phyloP scores from a whole-genome alignment of 2,797 vertebrate genomes.

The Scomberomorus guttatus region DNA sequence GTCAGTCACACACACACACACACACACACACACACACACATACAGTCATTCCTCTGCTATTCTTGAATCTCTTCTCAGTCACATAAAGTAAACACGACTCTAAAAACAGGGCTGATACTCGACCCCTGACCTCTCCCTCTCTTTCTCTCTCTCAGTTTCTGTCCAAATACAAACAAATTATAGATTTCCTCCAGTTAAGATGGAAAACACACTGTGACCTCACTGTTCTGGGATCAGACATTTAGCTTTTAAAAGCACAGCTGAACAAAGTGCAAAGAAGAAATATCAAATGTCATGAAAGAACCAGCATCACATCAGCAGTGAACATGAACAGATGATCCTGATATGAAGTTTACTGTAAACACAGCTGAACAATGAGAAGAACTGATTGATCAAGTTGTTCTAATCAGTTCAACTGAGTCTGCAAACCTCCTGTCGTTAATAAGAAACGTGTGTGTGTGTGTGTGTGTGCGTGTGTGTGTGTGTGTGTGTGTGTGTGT shows the following conservation, averaged over 20 bases:
- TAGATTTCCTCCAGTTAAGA: background rate
- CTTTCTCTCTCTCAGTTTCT: background rate
- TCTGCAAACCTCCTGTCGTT: too few relatives aligned
- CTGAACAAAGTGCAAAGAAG: too few relatives aligned
- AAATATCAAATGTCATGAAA: too few relatives aligned
- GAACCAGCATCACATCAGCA: too few relatives aligned
- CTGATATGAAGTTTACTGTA: too few relatives aligned
- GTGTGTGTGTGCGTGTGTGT: background rate
- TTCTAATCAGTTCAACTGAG: too few relatives aligned
- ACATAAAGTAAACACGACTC: constrained; percentile 55
- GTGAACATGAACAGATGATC: too few relatives aligned
- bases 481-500: background rate
- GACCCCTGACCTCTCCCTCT: constrained; percentile 12
- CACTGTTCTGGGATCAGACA: background rate
- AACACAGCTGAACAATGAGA: too few relatives aligned
- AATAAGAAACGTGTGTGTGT: background rate
- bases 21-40: constrained; percentile 15
- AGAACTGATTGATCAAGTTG: too few relatives aligned
- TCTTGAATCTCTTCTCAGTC: background rate
- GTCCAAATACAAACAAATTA: background rate
- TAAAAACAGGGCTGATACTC: constrained; percentile 58
- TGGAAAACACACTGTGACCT: background rate
- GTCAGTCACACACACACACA: constrained; percentile 6
- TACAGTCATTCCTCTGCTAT: constrained; percentile 15
- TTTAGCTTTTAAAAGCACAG: too few relatives aligned